Conservation (phyloP, 2,113 vertebrate genomes). For the Microcebus tavaratra region DNA sequence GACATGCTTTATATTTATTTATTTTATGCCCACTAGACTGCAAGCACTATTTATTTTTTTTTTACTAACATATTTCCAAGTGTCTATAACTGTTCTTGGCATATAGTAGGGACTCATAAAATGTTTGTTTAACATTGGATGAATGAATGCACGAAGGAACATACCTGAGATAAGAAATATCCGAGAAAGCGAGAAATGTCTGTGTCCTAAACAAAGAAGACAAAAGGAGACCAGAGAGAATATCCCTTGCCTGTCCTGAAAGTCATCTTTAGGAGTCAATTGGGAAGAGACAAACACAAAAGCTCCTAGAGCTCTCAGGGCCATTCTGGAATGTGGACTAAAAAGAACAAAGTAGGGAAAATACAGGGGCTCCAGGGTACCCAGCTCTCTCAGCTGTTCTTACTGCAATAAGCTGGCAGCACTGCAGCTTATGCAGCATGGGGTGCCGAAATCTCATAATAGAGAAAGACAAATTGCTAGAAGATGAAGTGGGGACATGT, state of each 20-base stretch:
- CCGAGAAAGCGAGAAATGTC: not conserved
- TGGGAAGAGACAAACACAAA: not conserved
- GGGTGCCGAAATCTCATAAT: not conserved
- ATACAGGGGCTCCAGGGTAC: not conserved
- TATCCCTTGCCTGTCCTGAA: not conserved
- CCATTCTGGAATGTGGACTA: not conserved
- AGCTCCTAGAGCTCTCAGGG: not conserved
- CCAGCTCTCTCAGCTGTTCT: not conserved
- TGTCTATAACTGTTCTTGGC: too few species aligned
- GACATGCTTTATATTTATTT: not conserved
- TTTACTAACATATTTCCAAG: not conserved
- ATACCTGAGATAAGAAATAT: not conserved
- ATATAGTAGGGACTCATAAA: too few species aligned
- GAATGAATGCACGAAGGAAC: not conserved
- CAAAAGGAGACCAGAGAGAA: not conserved
- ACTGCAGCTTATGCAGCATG: not conserved
- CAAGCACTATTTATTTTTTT: not conserved
- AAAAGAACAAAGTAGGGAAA: not conserved
- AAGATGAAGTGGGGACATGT: not conserved
- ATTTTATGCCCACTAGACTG: not conserved
- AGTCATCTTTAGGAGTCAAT: not conserved
- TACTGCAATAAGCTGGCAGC: not conserved
- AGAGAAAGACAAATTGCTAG: not conserved
- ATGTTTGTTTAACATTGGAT: too few species aligned
- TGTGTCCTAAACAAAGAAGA: not conserved